These are phyloP conservation scores for Prionchulus punctatus DNA, from an alignment of 2,888 invertebrate genomes.

Conservation along the genomic window DNA sequence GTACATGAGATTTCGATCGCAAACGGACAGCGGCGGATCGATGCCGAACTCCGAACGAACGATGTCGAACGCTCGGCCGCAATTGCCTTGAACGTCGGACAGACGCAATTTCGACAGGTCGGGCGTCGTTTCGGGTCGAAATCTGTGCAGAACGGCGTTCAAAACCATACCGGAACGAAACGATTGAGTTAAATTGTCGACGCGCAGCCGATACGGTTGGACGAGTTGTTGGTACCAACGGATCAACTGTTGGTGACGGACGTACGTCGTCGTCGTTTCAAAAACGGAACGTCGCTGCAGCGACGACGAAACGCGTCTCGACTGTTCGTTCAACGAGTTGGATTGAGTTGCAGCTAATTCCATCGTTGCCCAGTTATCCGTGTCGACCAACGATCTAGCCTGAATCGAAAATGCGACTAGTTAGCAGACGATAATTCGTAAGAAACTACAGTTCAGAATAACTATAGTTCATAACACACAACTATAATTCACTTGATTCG, in stretches of 20 bases:
- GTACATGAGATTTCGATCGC: conserved; percentile 1
- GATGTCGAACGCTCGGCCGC: not conserved
- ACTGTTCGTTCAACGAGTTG: not conserved
- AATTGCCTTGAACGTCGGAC: not conserved
- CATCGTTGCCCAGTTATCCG: not conserved
- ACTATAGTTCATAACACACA: not conserved
- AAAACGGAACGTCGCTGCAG: not conserved
- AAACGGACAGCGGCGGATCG: not conserved
- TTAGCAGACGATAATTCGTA: not conserved
- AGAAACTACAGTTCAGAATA: not conserved
- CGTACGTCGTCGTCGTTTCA: not conserved
- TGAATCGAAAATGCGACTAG: not conserved
- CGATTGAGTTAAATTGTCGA: conserved; percentile 52
- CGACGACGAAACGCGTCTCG: not conserved
- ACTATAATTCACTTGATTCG: not conserved
- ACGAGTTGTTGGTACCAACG: conserved; percentile 57
- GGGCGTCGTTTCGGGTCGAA: conserved; percentile 61
- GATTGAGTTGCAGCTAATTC: not conserved
- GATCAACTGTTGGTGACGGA: conserved; percentile 1
- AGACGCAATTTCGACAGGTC: not conserved
- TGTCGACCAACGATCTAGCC: not conserved
- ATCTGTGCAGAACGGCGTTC: conserved; percentile 60
- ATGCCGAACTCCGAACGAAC: not conserved
- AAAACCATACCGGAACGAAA: conserved; percentile 52
- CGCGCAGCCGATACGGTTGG: conserved; percentile 43